Evolutionary conservation across 1,140 invertebrate species (phyloP), one percentile per base, ranked within the genome.

Genomic region (Atta cephalotes): DNA sequence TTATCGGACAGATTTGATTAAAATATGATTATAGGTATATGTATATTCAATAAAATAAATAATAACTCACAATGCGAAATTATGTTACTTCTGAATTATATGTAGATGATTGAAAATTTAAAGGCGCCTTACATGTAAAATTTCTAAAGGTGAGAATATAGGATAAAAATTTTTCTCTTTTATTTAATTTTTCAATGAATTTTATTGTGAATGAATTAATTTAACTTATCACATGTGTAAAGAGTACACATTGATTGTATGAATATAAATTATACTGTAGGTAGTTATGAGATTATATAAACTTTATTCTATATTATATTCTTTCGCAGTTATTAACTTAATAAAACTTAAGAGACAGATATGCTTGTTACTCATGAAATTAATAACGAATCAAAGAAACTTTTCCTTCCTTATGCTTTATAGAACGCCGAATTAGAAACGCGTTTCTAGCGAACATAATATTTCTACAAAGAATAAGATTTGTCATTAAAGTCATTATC

Each of bases 181-280:
- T 70, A 70, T 80, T n/a, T n/a, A 53, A 39, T 80, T 56, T 70
- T 63, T 71, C 6, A 45, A 45, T 28, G 2, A 70, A 71, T 49
- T 71, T 71, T 58, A 6, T 0, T 25, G 51, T 10, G 25, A 25
- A 25, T 25, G 25, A 25, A 25, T 25, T 25, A 81, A 58, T 3
- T 39, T 70, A 45, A 45, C 10, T 70, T 53, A n/a, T 6, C 25
- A 14, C 21, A 25, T n/a, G 45, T 10, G 10, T 66, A 16, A 51
- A 16, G 16, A 65, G 10, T 14, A 68, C 45, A 7, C 18, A 12
- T 45, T 12, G n/a, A 68, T 2, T 25, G 49, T 68, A 39, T 25
- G 65, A 66, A 53, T 68, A 21, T 68, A 80, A 66, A 68, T 68
- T 12, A 68, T 35, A 68, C 0, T 49, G 39, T 45, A 63, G 35